phyloP scores from a whole-genome alignment of 2,113 vertebrate species.

The Myotis yumanensis region DNA sequence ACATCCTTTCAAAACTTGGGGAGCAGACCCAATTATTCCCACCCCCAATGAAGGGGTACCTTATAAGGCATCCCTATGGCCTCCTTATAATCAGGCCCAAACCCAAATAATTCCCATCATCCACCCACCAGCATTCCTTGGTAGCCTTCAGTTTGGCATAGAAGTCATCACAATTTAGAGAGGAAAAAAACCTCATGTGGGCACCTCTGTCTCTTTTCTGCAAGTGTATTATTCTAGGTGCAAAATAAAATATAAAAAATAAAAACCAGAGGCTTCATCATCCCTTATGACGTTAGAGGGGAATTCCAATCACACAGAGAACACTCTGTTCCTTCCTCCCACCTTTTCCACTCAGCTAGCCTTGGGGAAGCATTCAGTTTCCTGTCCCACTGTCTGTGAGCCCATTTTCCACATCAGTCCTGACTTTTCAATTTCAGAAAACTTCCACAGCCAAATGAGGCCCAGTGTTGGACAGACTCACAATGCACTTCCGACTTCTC shows the following conservation, averaged over 20 bases:
- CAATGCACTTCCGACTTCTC: slow-evolving; percentile 24
- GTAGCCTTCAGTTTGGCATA: not conserved
- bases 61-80: not conserved
- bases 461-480: not conserved
- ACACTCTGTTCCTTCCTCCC: slow-evolving; percentile 66
- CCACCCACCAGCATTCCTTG: not conserved
- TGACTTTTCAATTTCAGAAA: slow-evolving; percentile 55
- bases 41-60: not conserved
- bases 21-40: not conserved
- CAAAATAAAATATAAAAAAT: slow-evolving; percentile 54
- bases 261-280: slow-evolving; percentile 71
- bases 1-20: not conserved
- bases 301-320: slow-evolving; percentile 75
- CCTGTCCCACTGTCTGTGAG: slow-evolving; percentile 70
- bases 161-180: not conserved
- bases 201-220: not conserved
- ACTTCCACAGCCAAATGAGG: not conserved
- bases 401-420: slow-evolving; percentile 61
- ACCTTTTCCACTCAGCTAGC: slow-evolving; percentile 69
- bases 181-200: not conserved
- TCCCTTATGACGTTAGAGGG: slow-evolving; percentile 72
- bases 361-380: slow-evolving; percentile 62
- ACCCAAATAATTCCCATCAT: not conserved
- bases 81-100: not conserved
- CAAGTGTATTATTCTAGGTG: slow-evolving; percentile 47